Base-by-base conservation (phyloP, 2,797 vertebrate genomes). In the Monodelphis domestica region DNA sequence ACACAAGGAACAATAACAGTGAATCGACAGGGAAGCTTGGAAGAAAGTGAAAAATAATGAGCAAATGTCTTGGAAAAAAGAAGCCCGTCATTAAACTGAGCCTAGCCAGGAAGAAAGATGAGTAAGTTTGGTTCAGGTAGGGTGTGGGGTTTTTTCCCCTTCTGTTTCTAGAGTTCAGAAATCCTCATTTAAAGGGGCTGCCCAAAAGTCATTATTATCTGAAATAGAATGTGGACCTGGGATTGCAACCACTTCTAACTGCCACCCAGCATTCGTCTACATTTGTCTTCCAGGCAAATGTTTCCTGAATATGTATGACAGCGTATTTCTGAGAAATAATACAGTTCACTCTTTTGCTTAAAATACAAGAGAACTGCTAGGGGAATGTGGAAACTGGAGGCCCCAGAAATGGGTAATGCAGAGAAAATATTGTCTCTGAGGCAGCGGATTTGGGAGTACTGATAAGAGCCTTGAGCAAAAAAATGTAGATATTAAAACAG, bases 41-140 rank as follows among this genome's bases (percentile, higher is more conserved):
- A 89, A 96, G 90, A 95, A 96, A 97, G 91, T 87, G 45, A 97
- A 96, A 97, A 98, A 97, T 97, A 96, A 96, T n/a, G 30, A 70
- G 89, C 90, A 88, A 94, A 24, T 70, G 54, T 7, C 54, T 87
- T 94, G 87, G 45, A 84, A 87, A 97, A 95, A 95, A 97, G 93
- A 97, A 97, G 89, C 89, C 92, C 97, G 50, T 94, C 97, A 91
- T 98, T 98, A 97, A 97, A 93, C 56, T 51, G 94, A 96, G 87
- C 63, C 92, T 95, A 94, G 93, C 89, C 91, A 53, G 24, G 96
- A 97, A 91, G 87, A 91, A 89, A 93, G n/a, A 90, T 53, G 95
- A 96, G 93, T 95, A 96, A 96, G 89, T 95, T 95, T 96, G 10
- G 91, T 90, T 94, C 88, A 96, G 15, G 38, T 50, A 84, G 7